Base-by-base conservation (phyloP, 1,140 invertebrate genomes). In the Coptotermes formosanus region DNA sequence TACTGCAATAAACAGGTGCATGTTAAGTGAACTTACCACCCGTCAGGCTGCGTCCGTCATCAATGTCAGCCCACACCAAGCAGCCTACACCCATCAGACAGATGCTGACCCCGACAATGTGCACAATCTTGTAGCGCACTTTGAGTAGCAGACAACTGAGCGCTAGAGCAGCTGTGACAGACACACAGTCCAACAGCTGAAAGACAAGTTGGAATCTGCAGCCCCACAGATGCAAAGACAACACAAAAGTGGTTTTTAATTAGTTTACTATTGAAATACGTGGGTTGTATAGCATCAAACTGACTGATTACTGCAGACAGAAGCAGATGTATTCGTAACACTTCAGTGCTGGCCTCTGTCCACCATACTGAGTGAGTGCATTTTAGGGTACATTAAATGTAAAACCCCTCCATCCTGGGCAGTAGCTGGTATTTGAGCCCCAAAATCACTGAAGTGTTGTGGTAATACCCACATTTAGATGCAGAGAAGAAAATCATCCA, bases 151-250 rank as follows among this genome's bases (percentile, higher is more conserved):
- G 91, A 92, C 92, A 96, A 23, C 95, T 96, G 52, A 96, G 91
- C 16, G 94, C 93, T 87, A 98, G 90, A 9, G 97, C 96, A 32
- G 95, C 95, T 3, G 96, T 96, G 87, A 98, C 96, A 32, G 96
- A 96, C 87, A 96, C 96, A 90, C 97, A 97, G 89, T 97, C 96
- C 87, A 98, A 91, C 88, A 97, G 91, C 95, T 97, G 92, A 92
- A 95, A 95, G 55, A 87, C 48, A 55, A 16, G 19, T 55, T 55
- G 2, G 52, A 48, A 48, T 48, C 48, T 48, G 48, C 48, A 48
- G 19, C 44, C 19, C 3, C 52, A 55, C 2, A 55, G 52, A 55
- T 55, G 14, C 19, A 55, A 21, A 16, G 52, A 21, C 21, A 16
- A 55, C 52, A 21, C 21, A 19, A 55, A 48, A 9, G 14, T 48